phyloP scores from a whole-genome alignment of 2,797 vertebrate genomes.

The Todus mexicanus region DNA sequence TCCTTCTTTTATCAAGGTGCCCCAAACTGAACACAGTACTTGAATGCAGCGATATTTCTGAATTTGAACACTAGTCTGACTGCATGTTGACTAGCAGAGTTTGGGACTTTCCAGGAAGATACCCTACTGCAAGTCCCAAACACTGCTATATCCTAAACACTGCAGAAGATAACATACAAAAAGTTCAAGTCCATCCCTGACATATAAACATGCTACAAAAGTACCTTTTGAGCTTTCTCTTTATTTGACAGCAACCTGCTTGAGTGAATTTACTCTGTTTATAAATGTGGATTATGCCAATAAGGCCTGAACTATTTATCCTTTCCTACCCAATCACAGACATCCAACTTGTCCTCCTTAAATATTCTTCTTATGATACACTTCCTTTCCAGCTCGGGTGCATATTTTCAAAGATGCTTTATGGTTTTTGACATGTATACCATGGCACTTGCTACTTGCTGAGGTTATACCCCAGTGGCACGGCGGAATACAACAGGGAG shows the following conservation, averaged over 20 bases:
- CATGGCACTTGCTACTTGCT: neutral
- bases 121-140: neutral
- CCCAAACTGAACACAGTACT: neutral
- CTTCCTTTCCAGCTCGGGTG: neutral
- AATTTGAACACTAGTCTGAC: neutral
- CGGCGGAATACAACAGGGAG: neutral
- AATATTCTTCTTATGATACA: neutral
- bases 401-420: neutral
- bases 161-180: neutral
- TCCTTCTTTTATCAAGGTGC: neutral
- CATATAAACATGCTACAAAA: neutral
- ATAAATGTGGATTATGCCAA: neutral
- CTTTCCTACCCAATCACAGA: neutral
- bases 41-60: neutral
- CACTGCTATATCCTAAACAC: neutral
- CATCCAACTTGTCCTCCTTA: neutral
- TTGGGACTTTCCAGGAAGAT: neutral
- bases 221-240: neutral
- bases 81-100: neutral
- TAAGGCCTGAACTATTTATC: neutral
- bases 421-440: neutral
- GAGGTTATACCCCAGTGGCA: neutral
- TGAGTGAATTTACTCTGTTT: neutral
- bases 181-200: neutral
- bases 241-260: neutral